These are phyloP conservation scores for Achroia grisella DNA, from an alignment of 1,140 invertebrate species.

Conservation along the genomic window DNA sequence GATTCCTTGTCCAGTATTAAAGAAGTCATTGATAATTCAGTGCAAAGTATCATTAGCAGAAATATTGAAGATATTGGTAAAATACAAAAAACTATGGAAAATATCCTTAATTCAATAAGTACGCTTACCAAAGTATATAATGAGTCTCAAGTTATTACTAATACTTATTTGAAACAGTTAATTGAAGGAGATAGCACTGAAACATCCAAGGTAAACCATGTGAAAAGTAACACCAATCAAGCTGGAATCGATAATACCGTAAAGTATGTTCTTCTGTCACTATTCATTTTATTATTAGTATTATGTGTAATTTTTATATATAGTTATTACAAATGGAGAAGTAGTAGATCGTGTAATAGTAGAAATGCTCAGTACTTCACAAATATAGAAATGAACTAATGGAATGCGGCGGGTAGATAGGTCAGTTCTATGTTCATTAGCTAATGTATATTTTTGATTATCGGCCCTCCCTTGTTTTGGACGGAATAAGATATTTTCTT, in stretches of 20 bases:
- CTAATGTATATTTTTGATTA: no score
- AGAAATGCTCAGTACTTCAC: no score
- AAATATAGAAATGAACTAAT: no score
- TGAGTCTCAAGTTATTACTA: neutral
- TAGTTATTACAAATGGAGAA: neutral
- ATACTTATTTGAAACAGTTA: neutral
- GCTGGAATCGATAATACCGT: neutral
- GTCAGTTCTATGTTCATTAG: no score
- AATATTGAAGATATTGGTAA: neutral
- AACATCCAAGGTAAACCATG: neutral
- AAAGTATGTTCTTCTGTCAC: neutral
- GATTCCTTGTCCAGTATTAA: neutral
- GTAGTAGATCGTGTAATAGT: no score
- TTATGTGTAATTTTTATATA: no score
- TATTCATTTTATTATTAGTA: neutral
- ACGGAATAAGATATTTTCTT: no score
- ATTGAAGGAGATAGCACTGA: neutral
- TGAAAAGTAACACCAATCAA: neutral
- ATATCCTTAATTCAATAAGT: neutral
- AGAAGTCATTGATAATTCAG: neutral
- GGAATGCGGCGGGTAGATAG: no score
- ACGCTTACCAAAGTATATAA: neutral
- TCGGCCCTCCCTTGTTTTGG: no score
- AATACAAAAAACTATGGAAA: neutral
- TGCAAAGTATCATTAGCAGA: neutral